phyloP scores from a whole-genome alignment of 2,113 vertebrate species.

The Fulmarus glacialis region DNA sequence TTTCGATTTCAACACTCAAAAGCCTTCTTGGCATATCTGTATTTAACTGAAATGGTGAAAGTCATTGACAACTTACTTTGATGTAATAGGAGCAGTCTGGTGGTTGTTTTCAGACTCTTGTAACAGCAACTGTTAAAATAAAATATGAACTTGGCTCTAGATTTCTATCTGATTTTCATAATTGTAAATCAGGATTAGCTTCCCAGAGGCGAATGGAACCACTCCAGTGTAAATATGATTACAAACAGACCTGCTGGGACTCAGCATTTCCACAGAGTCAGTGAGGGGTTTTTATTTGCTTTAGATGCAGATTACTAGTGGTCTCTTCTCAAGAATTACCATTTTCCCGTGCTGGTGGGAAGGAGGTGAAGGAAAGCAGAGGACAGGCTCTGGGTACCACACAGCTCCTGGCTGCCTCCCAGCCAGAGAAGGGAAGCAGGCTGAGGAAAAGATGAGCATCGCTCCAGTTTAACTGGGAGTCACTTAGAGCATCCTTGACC shows the following conservation, averaged over 20 bases:
- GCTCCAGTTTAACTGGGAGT: neutral
- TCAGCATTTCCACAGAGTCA: neutral
- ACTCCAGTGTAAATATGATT: neutral
- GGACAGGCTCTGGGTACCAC: neutral
- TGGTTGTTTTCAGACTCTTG: neutral
- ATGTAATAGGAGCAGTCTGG: neutral
- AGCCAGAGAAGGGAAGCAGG: neutral
- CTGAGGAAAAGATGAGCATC: neutral
- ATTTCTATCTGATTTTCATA: neutral
- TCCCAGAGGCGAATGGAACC: neutral
- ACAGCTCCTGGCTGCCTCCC: neutral
- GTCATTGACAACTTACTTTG: neutral
- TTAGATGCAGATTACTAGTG: neutral
- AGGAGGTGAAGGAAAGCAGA: neutral
- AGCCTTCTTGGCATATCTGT: neutral
- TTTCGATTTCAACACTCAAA: neutral
- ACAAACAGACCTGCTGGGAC: neutral
- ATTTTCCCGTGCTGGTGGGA: fast-evolving
- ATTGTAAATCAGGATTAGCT: neutral
- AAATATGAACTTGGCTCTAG: neutral
- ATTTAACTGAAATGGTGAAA: neutral
- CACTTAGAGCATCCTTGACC: neutral
- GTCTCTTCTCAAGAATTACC: neutral
- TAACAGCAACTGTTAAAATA: neutral
- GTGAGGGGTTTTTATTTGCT: neutral